Base-by-base conservation (phyloP, 2,113 vertebrate species). In the Pionites leucogaster region DNA sequence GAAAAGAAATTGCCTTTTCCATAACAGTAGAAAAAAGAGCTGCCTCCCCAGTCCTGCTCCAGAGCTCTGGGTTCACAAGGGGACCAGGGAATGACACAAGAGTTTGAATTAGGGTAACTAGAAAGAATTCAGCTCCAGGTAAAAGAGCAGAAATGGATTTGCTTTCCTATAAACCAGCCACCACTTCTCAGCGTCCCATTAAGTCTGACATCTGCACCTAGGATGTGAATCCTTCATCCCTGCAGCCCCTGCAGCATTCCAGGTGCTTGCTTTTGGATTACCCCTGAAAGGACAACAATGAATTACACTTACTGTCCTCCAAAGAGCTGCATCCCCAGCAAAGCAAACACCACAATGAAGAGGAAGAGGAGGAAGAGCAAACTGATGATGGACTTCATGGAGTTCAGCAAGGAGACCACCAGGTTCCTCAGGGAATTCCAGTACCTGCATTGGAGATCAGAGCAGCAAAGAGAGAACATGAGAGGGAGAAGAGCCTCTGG, bases 301-400 rank as follows among this genome's bases (percentile, higher is more conserved):
- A 12, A 47, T 17, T 16, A 17, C 24, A 99, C 99, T 99, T 91
- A 99, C 99, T 99, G 99, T 89, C 99, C 99, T 67, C 99, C 99
- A 19, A 99, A 99, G 63, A 99, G 99, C 97, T 99, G 99, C 99
- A 99, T 99, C 79, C 99, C 99, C 95, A 99, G 98, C 96, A 99
- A 94, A 49, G 99, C 99, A 7, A 99, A 99, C 89, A 99, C 99
- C 84, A 99, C 99, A 0, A 99, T 99, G 98, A 99, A 99, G 50
- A 99, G 98, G 97, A 99, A 99, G 6, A 99, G 99, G 70, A 99
- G 98, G 97, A 99, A 99, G 25, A 99, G 97, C 75, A 99, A 97
- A 95, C 99, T 99, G 98, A 99, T 98, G 96, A 99, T 99, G 77
- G 99, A 99, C 92, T 99, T 99, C 99, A 99, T 99, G 81, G 99